Evolutionary conservation across 2,888 invertebrate genomes (phyloP).

Genomic region (Scaptomyza parva): DNA sequence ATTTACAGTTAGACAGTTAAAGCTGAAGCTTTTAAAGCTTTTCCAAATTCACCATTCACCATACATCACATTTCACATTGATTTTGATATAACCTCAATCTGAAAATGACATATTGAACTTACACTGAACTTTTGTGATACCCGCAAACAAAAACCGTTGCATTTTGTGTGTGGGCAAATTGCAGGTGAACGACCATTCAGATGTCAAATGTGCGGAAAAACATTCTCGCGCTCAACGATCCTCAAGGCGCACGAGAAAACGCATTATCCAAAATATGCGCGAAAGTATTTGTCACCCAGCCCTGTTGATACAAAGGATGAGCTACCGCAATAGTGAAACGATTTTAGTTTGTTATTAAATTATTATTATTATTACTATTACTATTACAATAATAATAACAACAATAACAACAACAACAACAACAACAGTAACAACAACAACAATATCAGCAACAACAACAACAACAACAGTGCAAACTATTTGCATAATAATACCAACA

Average conservation of each 20-base stretch:
- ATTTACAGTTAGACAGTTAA: neutral
- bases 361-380: slow-evolving; percentile 85
- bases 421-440: slow-evolving; percentile 40
- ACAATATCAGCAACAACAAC: slow-evolving; percentile 44
- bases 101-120: slow-evolving; percentile 35
- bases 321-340: slow-evolving; percentile 90
- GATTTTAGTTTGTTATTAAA: slow-evolving; percentile 85
- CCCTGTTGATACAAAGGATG: slow-evolving; percentile 93
- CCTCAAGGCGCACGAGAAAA: slow-evolving; percentile 96
- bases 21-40: neutral
- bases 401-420: slow-evolving; percentile 68
- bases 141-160: slow-evolving; percentile 15
- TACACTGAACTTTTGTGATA: slow-evolving; percentile 27
- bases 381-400: slow-evolving; percentile 82
- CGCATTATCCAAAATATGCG: slow-evolving; percentile 96
- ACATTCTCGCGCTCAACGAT: slow-evolving; percentile 96
- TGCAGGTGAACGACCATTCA: slow-evolving; percentile 93
- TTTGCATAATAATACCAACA: slow-evolving; percentile 34
- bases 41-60: neutral
- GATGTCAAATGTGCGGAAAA: slow-evolving; percentile 95
- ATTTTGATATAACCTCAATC: slow-evolving; percentile 4
- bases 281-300: slow-evolving; percentile 95
- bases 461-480: slow-evolving; percentile 38
- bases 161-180: slow-evolving; percentile 14
- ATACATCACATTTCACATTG: neutral